phyloP scores from a whole-genome alignment of 2,888 invertebrate species.

The Drosophila differens region DNA sequence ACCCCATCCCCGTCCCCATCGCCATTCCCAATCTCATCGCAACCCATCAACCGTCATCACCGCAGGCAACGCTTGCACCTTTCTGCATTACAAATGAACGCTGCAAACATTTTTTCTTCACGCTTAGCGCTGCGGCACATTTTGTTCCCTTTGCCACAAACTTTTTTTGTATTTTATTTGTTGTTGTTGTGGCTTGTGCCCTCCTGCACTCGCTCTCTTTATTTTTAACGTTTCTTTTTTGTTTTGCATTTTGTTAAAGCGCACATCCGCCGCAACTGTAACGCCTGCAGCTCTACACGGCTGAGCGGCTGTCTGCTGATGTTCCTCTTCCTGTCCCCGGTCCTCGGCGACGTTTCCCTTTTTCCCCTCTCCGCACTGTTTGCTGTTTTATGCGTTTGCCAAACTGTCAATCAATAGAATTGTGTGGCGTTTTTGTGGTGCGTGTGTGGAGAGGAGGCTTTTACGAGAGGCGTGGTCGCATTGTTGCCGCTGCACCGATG shows the following conservation, averaged over 20 bases:
- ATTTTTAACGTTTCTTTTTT: background rate
- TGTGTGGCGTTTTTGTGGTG: slow-evolving; percentile 46
- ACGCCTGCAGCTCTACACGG: slow-evolving; percentile 75
- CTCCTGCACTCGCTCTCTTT: background rate
- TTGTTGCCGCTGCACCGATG: slow-evolving; percentile 27
- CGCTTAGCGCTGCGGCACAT: slow-evolving; percentile 49
- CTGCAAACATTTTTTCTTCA: slow-evolving; percentile 51
- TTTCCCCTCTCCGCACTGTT: slow-evolving; percentile 4
- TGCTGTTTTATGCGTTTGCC: slow-evolving; percentile 72
- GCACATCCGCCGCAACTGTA: slow-evolving; percentile 76
- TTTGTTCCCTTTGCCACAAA: slow-evolving; percentile 42
- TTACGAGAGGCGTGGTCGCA: slow-evolving; percentile 26
- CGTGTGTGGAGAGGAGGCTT: slow-evolving; percentile 21
- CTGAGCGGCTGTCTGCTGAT: slow-evolving; percentile 59
- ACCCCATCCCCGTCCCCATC: background rate
- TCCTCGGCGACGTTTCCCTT: background rate
- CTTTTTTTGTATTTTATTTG: slow-evolving; percentile 17
- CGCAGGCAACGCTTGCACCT: slow-evolving; percentile 70
- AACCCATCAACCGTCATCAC: slow-evolving; percentile 37
- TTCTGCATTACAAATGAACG: slow-evolving; percentile 77
- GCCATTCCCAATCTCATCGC: background rate
- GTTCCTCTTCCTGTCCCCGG: slow-evolving; percentile 42
- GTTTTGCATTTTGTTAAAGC: slow-evolving; percentile 38
- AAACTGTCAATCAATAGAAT: slow-evolving; percentile 81
- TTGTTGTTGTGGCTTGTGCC: slow-evolving; percentile 24